Base-by-base conservation (phyloP, 2,113 vertebrate genomes). In the Pelecanus crispus region DNA sequence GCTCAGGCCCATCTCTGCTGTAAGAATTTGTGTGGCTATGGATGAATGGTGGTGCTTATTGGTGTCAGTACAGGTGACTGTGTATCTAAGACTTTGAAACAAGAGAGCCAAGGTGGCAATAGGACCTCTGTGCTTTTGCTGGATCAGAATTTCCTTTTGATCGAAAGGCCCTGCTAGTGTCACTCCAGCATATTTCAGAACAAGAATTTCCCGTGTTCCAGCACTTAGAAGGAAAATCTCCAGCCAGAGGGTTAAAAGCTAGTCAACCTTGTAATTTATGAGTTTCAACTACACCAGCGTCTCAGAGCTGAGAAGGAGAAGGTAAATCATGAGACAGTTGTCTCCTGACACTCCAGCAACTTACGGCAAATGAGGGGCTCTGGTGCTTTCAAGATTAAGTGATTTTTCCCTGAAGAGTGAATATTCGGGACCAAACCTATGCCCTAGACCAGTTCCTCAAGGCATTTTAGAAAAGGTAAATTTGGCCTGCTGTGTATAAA, bases 261-360 rank as follows among this genome's bases (percentile, higher is more conserved):
- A 95, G 32, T 87, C 92, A 96, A 19, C 79, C 70, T 95, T 97
- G n/a, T 88, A 93, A 96, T 97, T 97, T 94, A 90, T 92, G 82
- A 31, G 68, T 79, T 94, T 61, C 34, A 70, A 86, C 80, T 91
- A 95, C 32, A 19, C 53, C 40, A 58, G 50, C 5, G 7, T 93
- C 88, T 96, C 73, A 90, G 52, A 95, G 73, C 38, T 85, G 88
- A 93, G 79, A 86, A 85, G 55, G 52, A 94, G 70, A 93, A 38
- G 29, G 20, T 79, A 92, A 97, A 92, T 91, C 83, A 79, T 21
- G 29, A 95, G 52, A 52, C 26, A 80, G 78, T 81, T 82, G 50
- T 75, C 18, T 45, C 78, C 62, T 86, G 52, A 91, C 72, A 53
- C 68, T 90, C 85, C 73, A 81, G 47, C n/a, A 90, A 72, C 20